Evolutionary conservation across 2,113 vertebrate species (phyloP).

Genomic region (Numenius arquata): DNA sequence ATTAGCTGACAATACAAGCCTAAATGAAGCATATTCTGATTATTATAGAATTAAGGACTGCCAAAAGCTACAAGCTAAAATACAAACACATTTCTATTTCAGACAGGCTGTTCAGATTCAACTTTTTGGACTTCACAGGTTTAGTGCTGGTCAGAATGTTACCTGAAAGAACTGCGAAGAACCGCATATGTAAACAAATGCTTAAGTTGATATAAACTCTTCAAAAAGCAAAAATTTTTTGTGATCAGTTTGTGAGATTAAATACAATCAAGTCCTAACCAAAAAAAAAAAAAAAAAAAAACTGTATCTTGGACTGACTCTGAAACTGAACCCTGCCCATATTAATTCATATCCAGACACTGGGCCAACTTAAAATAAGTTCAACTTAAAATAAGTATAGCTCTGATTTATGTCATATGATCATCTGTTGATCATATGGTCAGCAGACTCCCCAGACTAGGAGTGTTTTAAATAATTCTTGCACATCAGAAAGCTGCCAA

Average conservation of each 20-base stretch:
- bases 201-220: not conserved
- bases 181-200: not conserved
- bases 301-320: not conserved
- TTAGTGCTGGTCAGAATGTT: not conserved
- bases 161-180: not conserved
- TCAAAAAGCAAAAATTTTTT: not conserved
- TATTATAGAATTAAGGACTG: not conserved
- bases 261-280: not conserved
- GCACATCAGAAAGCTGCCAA: not conserved
- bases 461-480: conserved; percentile 21
- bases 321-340: not conserved
- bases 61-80: not conserved
- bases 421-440: conserved; percentile 30
- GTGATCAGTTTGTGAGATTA: not conserved
- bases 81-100: not conserved
- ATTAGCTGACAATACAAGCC: not conserved
- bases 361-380: conserved; percentile 5
- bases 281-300: not conserved
- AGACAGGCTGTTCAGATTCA: not conserved
- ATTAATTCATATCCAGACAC: conserved; percentile 2
- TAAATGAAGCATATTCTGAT: not conserved
- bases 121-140: not conserved
- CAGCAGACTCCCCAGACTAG: not conserved
- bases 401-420: conserved; percentile 20
- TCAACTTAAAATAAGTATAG: conserved; percentile 3